A percentile compares a stretch with the other conserved stretches of the same genome.
Evolutionary conservation across 1,140 invertebrate species (phyloP).

Genomic region (Conus ventricosus): DNA sequence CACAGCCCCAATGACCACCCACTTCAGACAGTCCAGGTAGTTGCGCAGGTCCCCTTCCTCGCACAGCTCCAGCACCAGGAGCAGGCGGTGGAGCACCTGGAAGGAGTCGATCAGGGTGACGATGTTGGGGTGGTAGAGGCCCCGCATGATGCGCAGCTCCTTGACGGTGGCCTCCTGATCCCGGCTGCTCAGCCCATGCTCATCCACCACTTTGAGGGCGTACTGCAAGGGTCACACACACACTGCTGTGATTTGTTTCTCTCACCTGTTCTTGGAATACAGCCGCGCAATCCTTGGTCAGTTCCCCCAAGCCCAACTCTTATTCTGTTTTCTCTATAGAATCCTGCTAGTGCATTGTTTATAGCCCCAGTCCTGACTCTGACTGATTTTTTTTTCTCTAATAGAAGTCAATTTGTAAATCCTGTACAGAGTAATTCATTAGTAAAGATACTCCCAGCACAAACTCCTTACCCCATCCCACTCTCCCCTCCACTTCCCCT

Average conservation of each 20-base stretch:
- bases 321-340: too few relatives aligned
- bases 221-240: slow-evolving; percentile 41
- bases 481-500: too few relatives aligned
- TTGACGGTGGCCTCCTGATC: slow-evolving; percentile 50
- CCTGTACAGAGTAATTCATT: too few relatives aligned
- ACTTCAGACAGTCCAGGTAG: slow-evolving; percentile 46
- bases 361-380: too few relatives aligned
- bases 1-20: neutral
- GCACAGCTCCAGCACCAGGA: slow-evolving; percentile 61
- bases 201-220: slow-evolving; percentile 60
- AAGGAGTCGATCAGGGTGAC: slow-evolving; percentile 61
- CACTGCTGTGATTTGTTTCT: neutral
- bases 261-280: too few relatives aligned
- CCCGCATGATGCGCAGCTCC: slow-evolving; percentile 52
- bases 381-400: too few relatives aligned
- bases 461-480: too few relatives aligned
- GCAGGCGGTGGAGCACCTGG: slow-evolving; percentile 51
- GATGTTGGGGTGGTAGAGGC: slow-evolving; percentile 50
- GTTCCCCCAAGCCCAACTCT: too few relatives aligned
- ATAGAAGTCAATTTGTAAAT: too few relatives aligned
- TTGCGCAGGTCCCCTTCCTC: slow-evolving; percentile 56
- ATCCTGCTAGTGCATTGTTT: too few relatives aligned
- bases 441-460: too few relatives aligned
- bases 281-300: neutral
- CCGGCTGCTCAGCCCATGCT: slow-evolving; percentile 41